These are phyloP conservation scores for Aplocera efformata DNA, from an alignment of 2,888 invertebrate genomes.

Conservation along the genomic window DNA sequence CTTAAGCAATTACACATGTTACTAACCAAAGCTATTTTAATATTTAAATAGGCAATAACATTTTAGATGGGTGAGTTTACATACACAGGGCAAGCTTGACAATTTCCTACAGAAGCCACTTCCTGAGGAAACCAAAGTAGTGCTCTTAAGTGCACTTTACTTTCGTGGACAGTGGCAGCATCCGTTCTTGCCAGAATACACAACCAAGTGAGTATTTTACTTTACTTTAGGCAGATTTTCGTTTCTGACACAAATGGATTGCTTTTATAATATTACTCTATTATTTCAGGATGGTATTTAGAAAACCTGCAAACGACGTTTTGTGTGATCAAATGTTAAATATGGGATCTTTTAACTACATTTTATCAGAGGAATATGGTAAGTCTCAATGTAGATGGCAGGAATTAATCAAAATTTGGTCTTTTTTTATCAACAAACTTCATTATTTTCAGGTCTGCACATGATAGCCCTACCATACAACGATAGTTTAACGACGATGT, in stretches of 20 bases:
- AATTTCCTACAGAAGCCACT: slow-evolving; percentile 79
- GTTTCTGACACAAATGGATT: too few species aligned
- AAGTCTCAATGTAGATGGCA: slow-evolving; percentile 19
- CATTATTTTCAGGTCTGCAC: slow-evolving; percentile 69
- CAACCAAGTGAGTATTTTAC: slow-evolving; percentile 71
- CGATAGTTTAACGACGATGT: slow-evolving; percentile 83
- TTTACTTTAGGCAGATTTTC: too few species aligned
- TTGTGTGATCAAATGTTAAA: slow-evolving; percentile 85
- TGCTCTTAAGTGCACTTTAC: slow-evolving; percentile 85
- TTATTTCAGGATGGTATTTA: slow-evolving; percentile 75
- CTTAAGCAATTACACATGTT: too few species aligned
- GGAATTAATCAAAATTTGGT: neutral
- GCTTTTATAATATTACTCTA: neutral
- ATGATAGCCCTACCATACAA: slow-evolving; percentile 87
- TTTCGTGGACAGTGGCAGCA: slow-evolving; percentile 86
- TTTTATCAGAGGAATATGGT: slow-evolving; percentile 51
- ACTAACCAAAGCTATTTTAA: too few species aligned
- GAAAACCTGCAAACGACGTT: slow-evolving; percentile 51
- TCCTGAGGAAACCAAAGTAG: slow-evolving; percentile 76
- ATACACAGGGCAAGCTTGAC: slow-evolving; percentile 82
- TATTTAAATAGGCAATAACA: too few species aligned
- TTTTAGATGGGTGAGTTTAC: slow-evolving; percentile 81
- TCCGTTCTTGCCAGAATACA: slow-evolving; percentile 80
- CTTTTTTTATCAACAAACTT: neutral
- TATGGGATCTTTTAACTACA: slow-evolving; percentile 51